Evolutionary conservation across 2,888 invertebrate genomes (phyloP), one percentile per base, ranked within the genome.

Genomic region (Epinotia demarniana): DNA sequence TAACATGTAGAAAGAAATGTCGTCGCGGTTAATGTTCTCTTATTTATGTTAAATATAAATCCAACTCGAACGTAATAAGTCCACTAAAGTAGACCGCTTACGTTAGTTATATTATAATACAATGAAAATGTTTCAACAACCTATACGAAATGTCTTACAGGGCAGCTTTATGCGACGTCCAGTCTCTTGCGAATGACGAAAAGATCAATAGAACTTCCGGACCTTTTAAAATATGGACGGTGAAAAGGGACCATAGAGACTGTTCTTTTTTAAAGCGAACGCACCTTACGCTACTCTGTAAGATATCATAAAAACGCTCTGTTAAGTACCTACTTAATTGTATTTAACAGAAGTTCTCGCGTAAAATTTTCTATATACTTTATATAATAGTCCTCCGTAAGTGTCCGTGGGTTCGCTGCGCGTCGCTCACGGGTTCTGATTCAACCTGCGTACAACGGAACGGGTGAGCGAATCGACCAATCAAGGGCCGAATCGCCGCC

Each of bases 401-500:
- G 57, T 74, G 55, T 69, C 80, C 78, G 77, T 80, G 79, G 77
- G 68, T 77, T 53, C 39, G 78, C 76, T 73, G 72, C 68, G 53
- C 74, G 78, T 61, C 46, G 76, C 57, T 73, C 74, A 94, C 78
- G 93, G 94, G 82, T 93, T 94, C 83, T 94, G 94, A 89, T 94
- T 94, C 88, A 94, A 94, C 94, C 94, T 94, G 94, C 91, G 90
- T 91, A 92, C 86, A 93, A 93, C 87, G 91, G 88, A 92, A 92
- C 87, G 91, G 90, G 91, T 93, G 86, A 93, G 92, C 92, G 92
- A 91, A 80, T 86, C 92, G 90, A 91, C 91, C 85, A 83, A 86
- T 82, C 78, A 81, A 70, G 80, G 85, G 90, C 86, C 90, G 90
- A 90, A 92, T 89, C 91, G 89, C 90, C 92, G 86, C 92, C 93